Evolutionary conservation across 2,113 vertebrate species (phyloP), one percentile per base, ranked within the genome.

Genomic region (Oophaga pumilio): DNA sequence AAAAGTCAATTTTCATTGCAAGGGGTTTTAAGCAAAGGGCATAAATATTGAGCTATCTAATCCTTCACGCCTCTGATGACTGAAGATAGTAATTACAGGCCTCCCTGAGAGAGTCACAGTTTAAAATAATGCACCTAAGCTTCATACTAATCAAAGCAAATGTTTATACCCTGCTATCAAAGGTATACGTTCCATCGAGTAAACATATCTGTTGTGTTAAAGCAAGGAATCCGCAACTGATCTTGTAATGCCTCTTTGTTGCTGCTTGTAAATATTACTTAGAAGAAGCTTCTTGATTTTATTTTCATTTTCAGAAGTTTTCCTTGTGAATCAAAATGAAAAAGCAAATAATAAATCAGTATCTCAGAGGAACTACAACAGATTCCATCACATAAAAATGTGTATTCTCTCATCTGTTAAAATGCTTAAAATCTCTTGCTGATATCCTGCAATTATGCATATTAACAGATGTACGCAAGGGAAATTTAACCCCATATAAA

Each of bases 31-130:
- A 53, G n/a, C 22, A 82, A 17, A 52, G 49, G 81, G 18, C 8
- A 53, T 53, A 68, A 53, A 66, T 66, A 82, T 89, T 91, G 85
- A 91, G 90, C 87, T 86, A 84, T 84, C 64, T 56, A 71, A 73
- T 84, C 66, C 68, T 84, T 12, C 52, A 20, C 53, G 28, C 52
- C 82, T 59, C 13, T 43, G 52, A 56, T 33, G 62, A 57, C 66
- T 73, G 53, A 84, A 74, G 24, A 84, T 57, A 84, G 53, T 28
- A 57, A 73, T 84, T 73, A 73, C 62, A 74, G 82, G 24, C 52
- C 68, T 84, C 68, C 24, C 68, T n/a, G 24, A 57, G 66, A 84
- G 68, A 56, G 57, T 9, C 59, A 84, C 50, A 57, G 52, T 73
- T 73, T 84, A 26, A 28, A 84, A 56, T 73, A 82, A 82, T 66